Percentiles rank a stretch among this genome's conserved stretches.
phyloP scores from a whole-genome alignment of 2,888 invertebrate species.

The Tupiocoris notatus region DNA sequence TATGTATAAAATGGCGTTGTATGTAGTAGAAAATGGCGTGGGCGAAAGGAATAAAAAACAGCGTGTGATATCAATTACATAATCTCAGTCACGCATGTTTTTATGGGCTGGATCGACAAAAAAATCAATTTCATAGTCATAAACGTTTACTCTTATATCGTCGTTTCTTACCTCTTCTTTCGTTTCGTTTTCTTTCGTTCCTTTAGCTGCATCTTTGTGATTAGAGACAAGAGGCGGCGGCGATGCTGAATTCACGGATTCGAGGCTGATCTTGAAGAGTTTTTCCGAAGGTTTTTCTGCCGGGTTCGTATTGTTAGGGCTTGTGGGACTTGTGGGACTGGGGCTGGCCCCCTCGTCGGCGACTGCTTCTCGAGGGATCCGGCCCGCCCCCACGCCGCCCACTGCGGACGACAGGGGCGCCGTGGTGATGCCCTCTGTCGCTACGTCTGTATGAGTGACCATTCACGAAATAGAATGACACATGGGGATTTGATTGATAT shows the following conservation, averaged over 20 bases:
- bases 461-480: not conserved
- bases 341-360: slow-evolving; percentile 37
- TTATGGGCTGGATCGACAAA: too few species aligned
- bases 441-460: slow-evolving; percentile 20
- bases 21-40: too few species aligned
- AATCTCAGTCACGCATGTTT: too few species aligned
- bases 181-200: slow-evolving; percentile 7
- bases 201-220: slow-evolving; percentile 30
- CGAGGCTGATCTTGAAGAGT: slow-evolving; percentile 36
- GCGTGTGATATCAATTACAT: too few species aligned
- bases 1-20: too few species aligned
- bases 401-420: slow-evolving; percentile 46
- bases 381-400: slow-evolving; percentile 45
- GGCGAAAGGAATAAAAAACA: too few species aligned
- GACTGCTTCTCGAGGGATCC: slow-evolving; percentile 37
- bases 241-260: slow-evolving; percentile 17
- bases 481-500: not conserved
- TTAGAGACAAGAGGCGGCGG: slow-evolving; percentile 30
- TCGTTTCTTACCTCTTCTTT: slow-evolving; percentile 38
- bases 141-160: too few species aligned
- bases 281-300: slow-evolving; percentile 13
- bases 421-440: slow-evolving; percentile 43
- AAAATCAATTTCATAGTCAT: too few species aligned
- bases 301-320: not conserved
- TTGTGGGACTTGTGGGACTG: slow-evolving; percentile 36